A percentile compares a stretch with the other conserved stretches of the same genome.
These are phyloP conservation scores for Vombatus ursinus DNA, from an alignment of 2,113 vertebrate genomes.

Conservation along the genomic window DNA sequence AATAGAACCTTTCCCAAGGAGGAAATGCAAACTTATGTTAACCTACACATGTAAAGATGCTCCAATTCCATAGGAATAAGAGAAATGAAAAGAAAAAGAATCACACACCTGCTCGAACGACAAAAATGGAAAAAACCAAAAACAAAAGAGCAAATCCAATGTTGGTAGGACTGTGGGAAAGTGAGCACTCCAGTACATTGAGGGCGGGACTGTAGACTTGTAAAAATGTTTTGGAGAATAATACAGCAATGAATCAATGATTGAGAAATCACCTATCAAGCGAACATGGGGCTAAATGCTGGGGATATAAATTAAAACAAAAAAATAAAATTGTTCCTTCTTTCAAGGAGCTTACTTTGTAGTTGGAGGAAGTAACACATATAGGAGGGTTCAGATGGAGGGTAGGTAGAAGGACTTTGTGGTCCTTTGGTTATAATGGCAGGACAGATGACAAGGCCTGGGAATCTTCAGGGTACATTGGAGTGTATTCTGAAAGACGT, in stretches of 20 bases:
- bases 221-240: neutral
- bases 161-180: neutral
- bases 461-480: neutral
- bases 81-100: neutral
- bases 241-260: neutral
- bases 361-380: neutral
- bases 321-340: neutral
- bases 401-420: neutral
- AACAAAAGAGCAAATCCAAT: neutral
- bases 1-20: neutral
- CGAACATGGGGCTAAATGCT: neutral
- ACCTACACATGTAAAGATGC: neutral
- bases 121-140: neutral
- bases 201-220: neutral
- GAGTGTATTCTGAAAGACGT: neutral
- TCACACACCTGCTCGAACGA: neutral
- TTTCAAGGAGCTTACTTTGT: neutral
- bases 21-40: neutral
- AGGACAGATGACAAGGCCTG: neutral
- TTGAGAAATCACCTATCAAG: neutral
- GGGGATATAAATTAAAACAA: neutral
- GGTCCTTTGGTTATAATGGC: neutral
- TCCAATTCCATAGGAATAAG: neutral
- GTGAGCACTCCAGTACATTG: neutral
- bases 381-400: neutral